These are phyloP conservation scores for Gryon sp. DNA, from an alignment of 1,140 invertebrate species.

Conservation along the genomic window DNA sequence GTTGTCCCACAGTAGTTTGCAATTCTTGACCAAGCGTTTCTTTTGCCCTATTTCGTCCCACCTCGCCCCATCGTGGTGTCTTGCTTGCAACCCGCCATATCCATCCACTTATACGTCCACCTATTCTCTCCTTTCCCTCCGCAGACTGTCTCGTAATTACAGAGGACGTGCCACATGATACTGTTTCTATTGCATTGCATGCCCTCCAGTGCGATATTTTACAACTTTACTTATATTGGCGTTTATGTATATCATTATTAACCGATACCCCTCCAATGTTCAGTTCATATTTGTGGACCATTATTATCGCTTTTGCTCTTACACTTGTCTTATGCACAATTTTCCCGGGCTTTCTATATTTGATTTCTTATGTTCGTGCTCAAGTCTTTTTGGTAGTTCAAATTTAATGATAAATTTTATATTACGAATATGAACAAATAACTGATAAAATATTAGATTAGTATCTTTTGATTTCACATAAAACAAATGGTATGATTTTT, in stretches of 20 bases:
- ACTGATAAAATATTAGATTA: no score
- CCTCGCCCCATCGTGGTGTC: constrained; percentile 57
- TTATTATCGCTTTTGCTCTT: constrained; percentile 26
- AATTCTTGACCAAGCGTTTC: constrained; percentile 71
- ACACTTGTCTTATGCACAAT: not conserved
- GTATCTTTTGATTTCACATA: no score
- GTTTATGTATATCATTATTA: constrained; percentile 52
- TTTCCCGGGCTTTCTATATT: not conserved
- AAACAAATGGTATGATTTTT: no score
- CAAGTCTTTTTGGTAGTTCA: no score
- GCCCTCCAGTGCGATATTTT: constrained; percentile 39
- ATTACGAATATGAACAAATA: no score
- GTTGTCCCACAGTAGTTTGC: constrained; percentile 78
- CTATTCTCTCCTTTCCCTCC: constrained; percentile 44
- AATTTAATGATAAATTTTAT: no score
- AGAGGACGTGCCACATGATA: constrained; percentile 64
- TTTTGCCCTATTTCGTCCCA: constrained; percentile 53
- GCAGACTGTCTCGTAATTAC: constrained; percentile 70
- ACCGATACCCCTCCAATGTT: constrained; percentile 15
- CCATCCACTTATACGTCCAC: constrained; percentile 49
- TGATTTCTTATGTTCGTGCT: no score
- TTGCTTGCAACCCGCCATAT: constrained; percentile 58
- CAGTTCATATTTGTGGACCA: constrained; percentile 38
- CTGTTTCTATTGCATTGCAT: constrained; percentile 66
- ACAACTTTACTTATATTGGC: constrained; percentile 45